These are phyloP conservation scores for Toxostoma redivivum DNA, from an alignment of 2,113 vertebrate genomes.

Conservation along the genomic window DNA sequence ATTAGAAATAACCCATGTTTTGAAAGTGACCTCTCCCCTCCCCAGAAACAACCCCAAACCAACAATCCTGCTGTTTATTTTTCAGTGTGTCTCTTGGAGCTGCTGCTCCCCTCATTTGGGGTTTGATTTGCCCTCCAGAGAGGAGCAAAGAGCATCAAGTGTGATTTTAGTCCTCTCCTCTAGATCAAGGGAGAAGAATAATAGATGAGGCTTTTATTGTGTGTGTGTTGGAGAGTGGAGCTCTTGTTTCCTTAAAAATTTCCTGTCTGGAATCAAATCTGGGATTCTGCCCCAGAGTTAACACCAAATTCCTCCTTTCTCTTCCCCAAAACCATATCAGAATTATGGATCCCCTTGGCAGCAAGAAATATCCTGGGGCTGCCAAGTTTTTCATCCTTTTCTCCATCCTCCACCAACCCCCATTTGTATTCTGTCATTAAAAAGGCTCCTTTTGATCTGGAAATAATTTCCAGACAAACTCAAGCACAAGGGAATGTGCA, in stretches of 20 bases:
- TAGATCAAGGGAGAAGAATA: conserved; percentile 46
- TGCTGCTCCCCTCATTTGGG: conserved; percentile 45
- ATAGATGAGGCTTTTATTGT: conserved; percentile 17
- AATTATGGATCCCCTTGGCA: neutral
- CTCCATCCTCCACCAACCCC: neutral
- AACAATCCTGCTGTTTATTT: neutral
- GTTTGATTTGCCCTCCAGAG: conserved; percentile 71
- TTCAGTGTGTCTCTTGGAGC: neutral
- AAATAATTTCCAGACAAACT: conserved; percentile 62
- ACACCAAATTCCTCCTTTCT: neutral
- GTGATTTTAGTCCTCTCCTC: conserved; percentile 35
- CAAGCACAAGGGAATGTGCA: neutral
- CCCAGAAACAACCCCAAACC: neutral
- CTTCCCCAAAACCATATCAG: neutral
- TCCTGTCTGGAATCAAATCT: neutral
- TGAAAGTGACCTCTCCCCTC: neutral
- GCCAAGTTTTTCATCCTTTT: neutral
- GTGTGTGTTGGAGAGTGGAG: neutral
- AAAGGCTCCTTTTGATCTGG: conserved; percentile 53
- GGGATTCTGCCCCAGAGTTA: neutral
- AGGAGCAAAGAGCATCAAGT: conserved; percentile 43
- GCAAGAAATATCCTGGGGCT: neutral
- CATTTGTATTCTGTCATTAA: conserved; percentile 28
- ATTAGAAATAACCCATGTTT: neutral
- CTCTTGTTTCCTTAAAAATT: neutral